These are phyloP conservation scores for Phrynosoma blainvillii DNA, from an alignment of 2,113 vertebrate species.

Conservation along the genomic window DNA sequence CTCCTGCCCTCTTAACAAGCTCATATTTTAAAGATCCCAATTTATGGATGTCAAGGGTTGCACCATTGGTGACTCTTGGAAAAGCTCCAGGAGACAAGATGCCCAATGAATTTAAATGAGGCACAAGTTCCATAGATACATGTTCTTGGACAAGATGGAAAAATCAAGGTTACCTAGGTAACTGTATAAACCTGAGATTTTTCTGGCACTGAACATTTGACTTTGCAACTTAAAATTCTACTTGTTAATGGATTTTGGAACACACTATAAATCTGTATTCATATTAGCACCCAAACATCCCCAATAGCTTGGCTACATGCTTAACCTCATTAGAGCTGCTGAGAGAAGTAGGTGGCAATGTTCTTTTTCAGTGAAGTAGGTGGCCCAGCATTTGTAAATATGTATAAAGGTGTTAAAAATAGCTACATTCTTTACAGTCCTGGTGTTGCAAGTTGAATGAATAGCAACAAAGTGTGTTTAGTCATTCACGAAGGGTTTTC, in stretches of 20 bases:
- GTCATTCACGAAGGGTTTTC: constrained; percentile 50
- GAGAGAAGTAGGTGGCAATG: background rate
- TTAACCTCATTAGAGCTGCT: constrained; percentile 17
- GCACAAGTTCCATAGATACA: background rate
- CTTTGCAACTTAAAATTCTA: background rate
- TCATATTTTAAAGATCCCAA: background rate
- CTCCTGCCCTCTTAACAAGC: background rate
- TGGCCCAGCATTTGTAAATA: constrained; percentile 1
- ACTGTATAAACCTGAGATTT: background rate
- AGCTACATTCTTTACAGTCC: background rate
- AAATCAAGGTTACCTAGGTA: constrained; percentile 31
- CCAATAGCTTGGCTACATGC: constrained; percentile 11
- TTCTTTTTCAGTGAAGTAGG: background rate
- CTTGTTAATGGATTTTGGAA: constrained; percentile 24
- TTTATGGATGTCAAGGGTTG: background rate
- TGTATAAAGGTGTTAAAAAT: constrained; percentile 26
- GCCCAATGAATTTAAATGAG: constrained; percentile 16
- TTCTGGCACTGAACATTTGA: background rate
- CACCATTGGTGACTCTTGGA: background rate
- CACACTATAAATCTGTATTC: background rate
- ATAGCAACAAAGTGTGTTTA: constrained; percentile 32
- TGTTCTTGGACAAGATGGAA: background rate
- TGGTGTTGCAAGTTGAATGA: constrained; percentile 1
- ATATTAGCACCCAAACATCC: constrained; percentile 27
- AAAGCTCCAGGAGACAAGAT: background rate